Conservation (phyloP, 2,113 vertebrate genomes). For the Piaya cayana region DNA sequence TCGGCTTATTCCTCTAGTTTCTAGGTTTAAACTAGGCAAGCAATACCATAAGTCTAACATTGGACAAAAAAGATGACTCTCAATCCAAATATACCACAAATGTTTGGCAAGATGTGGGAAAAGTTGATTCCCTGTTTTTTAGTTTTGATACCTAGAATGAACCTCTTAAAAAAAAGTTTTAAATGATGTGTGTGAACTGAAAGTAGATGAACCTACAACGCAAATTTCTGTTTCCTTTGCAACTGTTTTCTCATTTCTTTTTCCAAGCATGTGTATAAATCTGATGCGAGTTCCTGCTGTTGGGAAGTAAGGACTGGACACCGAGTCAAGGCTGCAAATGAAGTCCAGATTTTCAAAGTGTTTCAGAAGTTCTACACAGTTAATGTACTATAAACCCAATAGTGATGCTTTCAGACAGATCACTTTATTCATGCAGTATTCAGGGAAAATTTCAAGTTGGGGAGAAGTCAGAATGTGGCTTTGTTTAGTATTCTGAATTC, state of each 20-base stretch:
- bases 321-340: not conserved
- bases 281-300: not conserved
- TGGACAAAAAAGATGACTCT: not conserved
- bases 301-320: not conserved
- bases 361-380: not conserved
- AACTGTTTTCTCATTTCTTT: not conserved
- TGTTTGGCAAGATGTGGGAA: not conserved
- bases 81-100: not conserved
- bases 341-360: not conserved
- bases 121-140: not conserved
- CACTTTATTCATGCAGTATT: not conserved
- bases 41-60: not conserved
- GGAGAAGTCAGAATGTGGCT: not conserved
- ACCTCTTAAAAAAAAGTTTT: not conserved
- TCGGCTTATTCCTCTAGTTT: not conserved
- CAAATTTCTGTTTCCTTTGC: not conserved
- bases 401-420: not conserved
- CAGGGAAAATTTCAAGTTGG: not conserved
- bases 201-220: not conserved
- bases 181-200: not conserved
- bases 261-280: not conserved
- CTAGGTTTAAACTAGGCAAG: not conserved
- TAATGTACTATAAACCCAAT: not conserved
- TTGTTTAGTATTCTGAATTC: not conserved
- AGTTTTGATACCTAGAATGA: not conserved